Percentiles rank a stretch among this genome's conserved stretches.
Conservation (phyloP, 2,797 vertebrate species). For the Enoplosus armatus region DNA sequence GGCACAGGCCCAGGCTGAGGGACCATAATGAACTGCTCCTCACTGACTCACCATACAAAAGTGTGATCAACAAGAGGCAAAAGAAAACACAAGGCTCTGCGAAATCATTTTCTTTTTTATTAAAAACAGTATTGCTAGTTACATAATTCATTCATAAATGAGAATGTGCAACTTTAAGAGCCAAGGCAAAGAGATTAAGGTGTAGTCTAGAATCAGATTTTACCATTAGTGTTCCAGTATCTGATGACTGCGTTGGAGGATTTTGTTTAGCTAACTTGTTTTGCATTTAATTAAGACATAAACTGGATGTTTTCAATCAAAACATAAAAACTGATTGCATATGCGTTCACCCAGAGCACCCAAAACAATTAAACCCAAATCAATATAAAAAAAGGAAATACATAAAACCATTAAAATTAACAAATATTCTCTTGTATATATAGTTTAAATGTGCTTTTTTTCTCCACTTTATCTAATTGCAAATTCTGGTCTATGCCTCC, state of each 20-base stretch:
- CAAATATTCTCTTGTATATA: conserved; percentile 89
- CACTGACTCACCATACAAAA: accelerated
- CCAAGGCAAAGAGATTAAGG: conserved; percentile 85
- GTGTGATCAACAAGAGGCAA: neutral
- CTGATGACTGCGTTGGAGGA: conserved; percentile 58
- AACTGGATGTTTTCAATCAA: conserved; percentile 82
- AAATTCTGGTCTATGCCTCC: conserved; percentile 74
- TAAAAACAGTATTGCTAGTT: conserved; percentile 90
- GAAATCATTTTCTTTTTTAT: conserved; percentile 85
- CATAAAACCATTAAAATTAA: conserved; percentile 85
- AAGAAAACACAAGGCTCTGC: conserved; percentile 17
- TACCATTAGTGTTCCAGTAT: conserved; percentile 78
- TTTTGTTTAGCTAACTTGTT: conserved; percentile 65
- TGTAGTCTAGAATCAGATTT: conserved; percentile 76
- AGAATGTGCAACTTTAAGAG: conserved; percentile 88
- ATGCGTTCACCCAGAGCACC: conserved; percentile 86
- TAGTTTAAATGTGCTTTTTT: conserved; percentile 88
- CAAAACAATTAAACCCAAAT: conserved; percentile 82
- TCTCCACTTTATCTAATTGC: conserved; percentile 65
- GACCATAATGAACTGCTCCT: neutral
- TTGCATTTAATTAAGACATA: conserved; percentile 83
- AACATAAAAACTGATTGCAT: conserved; percentile 86
- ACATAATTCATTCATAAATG: conserved; percentile 86
- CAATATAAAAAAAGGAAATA: conserved; percentile 80
- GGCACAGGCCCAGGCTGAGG: too few relatives aligned